Conservation (phyloP, 2,113 vertebrate genomes). For the Thalassoma bifasciatum region DNA sequence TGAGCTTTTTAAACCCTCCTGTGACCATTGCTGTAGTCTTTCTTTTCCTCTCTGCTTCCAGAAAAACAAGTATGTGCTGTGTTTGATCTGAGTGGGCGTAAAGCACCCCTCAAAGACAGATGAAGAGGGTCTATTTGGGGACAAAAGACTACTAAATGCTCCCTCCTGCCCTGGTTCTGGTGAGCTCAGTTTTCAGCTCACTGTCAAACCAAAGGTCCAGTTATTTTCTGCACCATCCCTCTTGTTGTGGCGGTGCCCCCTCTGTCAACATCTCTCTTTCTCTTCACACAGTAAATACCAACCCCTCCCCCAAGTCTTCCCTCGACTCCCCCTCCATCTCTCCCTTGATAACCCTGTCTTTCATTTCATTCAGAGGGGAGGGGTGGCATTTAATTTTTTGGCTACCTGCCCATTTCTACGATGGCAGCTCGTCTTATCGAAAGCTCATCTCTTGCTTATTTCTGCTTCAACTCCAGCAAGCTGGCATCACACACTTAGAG, state of each 20-base stretch:
- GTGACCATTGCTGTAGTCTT: conserved; percentile 49
- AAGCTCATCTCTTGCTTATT: conserved; percentile 50
- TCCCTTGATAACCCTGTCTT: conserved; percentile 52
- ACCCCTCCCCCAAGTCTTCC: conserved; percentile 38
- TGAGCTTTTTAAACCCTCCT: conserved; percentile 72
- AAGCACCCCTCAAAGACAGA: conserved; percentile 61
- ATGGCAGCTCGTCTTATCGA: conserved; percentile 60
- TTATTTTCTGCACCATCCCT: conserved; percentile 29
- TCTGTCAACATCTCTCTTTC: conserved; percentile 24
- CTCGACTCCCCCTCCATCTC: conserved; percentile 22
- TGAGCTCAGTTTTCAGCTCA: conserved; percentile 9
- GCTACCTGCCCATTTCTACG: conserved; percentile 73
- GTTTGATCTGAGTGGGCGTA: conserved; percentile 63
- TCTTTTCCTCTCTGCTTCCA: conserved; percentile 43
- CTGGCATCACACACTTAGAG: conserved; percentile 10
- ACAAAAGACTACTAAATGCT: conserved; percentile 64
- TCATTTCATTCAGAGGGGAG: conserved; percentile 58
- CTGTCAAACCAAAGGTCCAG: conserved; percentile 22
- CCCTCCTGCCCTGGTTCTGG: conserved; percentile 37
- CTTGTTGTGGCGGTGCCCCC: conserved; percentile 19
- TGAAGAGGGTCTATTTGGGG: conserved; percentile 57
- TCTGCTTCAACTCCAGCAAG: conserved; percentile 31
- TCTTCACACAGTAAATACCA: conserved; percentile 32
- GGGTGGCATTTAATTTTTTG: conserved; percentile 83
- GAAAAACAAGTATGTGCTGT: conserved; percentile 63